Percentiles rank a stretch among this genome's conserved stretches.
Conservation (phyloP, 1,140 invertebrate genomes). For the Battus philenor region DNA sequence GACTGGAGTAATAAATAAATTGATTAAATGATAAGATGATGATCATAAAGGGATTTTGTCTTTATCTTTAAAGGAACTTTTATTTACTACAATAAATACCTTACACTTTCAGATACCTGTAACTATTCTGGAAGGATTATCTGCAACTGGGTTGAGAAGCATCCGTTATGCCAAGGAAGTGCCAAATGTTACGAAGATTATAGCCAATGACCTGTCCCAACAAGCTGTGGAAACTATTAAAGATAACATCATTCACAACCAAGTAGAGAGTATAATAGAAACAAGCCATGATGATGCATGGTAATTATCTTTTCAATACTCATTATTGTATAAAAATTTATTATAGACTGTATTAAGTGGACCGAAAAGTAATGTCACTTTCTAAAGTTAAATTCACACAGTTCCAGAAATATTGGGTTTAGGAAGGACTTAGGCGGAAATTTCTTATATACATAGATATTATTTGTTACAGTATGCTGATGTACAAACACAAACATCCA, state of each 20-base stretch:
- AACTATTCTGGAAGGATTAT: conserved; percentile 93
- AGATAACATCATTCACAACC: conserved; percentile 88
- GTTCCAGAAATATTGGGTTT: no score
- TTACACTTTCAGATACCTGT: no score
- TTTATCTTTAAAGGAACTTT: no score
- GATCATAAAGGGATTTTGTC: no score
- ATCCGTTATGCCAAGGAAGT: conserved; percentile 98
- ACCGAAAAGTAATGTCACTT: no score
- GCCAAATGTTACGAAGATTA: conserved; percentile 85
- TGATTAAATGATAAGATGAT: no score
- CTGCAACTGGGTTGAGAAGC: conserved; percentile 95
- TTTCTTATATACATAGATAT: conserved; percentile 3
- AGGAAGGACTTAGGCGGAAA: no score
- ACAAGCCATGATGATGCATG: conserved; percentile 88
- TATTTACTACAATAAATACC: no score
- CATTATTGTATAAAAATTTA: no score
- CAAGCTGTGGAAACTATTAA: conserved; percentile 92
- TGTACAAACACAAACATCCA: conserved; percentile 85
- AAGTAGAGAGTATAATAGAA: conserved; percentile 84
- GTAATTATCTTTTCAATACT: conserved; percentile 78
- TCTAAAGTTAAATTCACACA: no score
- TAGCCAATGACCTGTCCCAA: conserved; percentile 96
- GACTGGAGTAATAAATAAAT: no score
- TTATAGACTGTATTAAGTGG: no score
- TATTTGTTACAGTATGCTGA: conserved; percentile 82